Conservation (phyloP, 2,888 invertebrate genomes). For the Stenurella melanura region DNA sequence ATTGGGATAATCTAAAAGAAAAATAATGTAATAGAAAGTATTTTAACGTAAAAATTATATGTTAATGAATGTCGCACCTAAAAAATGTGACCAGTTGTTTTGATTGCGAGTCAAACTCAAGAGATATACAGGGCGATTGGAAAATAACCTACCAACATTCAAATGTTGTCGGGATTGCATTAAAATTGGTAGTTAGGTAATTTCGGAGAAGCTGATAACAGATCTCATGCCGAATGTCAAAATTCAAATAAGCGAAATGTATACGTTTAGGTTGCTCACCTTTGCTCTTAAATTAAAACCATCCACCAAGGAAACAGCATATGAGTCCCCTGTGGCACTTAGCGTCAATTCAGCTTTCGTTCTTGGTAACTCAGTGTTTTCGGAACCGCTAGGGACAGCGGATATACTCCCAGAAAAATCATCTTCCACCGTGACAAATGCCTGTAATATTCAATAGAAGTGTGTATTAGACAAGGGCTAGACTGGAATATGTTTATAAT, state of each 20-base stretch:
- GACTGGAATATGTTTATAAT: too few species aligned
- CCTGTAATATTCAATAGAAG: slow-evolving; percentile 2
- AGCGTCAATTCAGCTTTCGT: slow-evolving; percentile 32
- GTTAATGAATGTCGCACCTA: too few species aligned
- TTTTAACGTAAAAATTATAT: too few species aligned
- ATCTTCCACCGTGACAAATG: slow-evolving; percentile 28
- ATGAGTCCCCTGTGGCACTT: slow-evolving; percentile 23
- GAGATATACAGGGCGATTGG: too few species aligned
- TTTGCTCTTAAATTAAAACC: slow-evolving; percentile 41
- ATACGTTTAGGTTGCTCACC: slow-evolving; percentile 19
- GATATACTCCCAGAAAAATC: slow-evolving; percentile 36
- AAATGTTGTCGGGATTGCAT: too few species aligned
- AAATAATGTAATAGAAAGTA: background rate
- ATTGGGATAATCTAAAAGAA: slow-evolving; percentile 36
- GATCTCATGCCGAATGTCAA: too few species aligned
- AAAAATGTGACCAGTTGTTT: too few species aligned
- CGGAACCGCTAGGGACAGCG: slow-evolving; percentile 20
- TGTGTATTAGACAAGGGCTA: background rate
- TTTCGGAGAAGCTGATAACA: too few species aligned
- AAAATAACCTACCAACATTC: too few species aligned
- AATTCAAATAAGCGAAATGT: too few species aligned
- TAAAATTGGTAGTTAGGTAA: too few species aligned
- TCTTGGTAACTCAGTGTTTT: slow-evolving; percentile 14
- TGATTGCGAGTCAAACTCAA: too few species aligned
- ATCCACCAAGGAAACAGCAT: slow-evolving; percentile 35